phyloP scores from a whole-genome alignment of 1,140 invertebrate genomes.

The Steinernema khuongi region DNA sequence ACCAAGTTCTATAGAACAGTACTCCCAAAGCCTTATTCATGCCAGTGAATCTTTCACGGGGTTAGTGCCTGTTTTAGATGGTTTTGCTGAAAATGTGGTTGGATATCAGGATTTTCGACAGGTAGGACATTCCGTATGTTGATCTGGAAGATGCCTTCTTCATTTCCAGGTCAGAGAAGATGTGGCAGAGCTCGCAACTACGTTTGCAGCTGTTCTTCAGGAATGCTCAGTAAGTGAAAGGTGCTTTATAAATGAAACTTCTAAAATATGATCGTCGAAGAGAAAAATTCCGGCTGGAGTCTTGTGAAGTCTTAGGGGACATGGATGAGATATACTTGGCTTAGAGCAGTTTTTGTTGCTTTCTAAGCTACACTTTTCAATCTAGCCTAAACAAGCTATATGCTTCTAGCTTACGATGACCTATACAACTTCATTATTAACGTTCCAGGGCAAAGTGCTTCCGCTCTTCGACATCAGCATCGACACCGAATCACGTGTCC shows the following conservation, averaged over 20 bases:
- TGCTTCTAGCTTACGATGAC: too few species aligned
- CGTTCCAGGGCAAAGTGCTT: neutral
- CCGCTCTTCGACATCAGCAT: slow-evolving; percentile 4
- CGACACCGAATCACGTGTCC: neutral
- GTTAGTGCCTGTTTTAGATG: neutral
- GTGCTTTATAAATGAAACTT: too few species aligned
- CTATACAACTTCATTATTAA: too few species aligned
- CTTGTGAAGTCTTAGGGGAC: too few species aligned
- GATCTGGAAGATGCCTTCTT: neutral
- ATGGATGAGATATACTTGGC: too few species aligned
- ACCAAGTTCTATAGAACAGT: neutral
- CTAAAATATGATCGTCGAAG: too few species aligned
- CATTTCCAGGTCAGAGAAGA: neutral
- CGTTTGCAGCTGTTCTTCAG: neutral
- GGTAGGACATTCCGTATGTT: neutral
- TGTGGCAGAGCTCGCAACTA: neutral
- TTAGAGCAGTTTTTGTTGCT: too few species aligned
- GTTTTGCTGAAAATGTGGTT: neutral
- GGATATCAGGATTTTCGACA: neutral
- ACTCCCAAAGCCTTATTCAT: neutral
- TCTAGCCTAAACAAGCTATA: too few species aligned
- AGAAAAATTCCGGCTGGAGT: too few species aligned
- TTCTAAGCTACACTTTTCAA: too few species aligned
- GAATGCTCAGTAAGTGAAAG: neutral
- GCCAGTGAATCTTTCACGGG: neutral